phyloP scores from a whole-genome alignment of 1,140 invertebrate genomes.

The Coelopa frigida region DNA sequence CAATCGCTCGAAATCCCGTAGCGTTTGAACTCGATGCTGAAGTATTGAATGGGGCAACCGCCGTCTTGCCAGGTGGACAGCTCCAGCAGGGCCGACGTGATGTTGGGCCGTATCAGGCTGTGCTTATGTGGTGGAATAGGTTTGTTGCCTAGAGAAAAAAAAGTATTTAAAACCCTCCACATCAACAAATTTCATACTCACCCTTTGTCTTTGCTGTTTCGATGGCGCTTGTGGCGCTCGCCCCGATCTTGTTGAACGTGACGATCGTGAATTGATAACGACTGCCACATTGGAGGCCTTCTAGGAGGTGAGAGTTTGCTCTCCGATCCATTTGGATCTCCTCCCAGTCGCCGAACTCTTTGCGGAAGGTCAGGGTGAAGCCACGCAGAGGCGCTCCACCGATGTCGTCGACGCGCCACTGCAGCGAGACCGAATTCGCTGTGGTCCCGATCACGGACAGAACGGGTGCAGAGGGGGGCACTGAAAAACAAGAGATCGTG shows the following conservation, averaged over 20 bases:
- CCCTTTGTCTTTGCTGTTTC: conserved; percentile 55
- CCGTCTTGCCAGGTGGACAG: conserved; percentile 58
- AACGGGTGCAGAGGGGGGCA: conserved; percentile 58
- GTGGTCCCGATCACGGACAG: conserved; percentile 60
- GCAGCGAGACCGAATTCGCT: conserved; percentile 57
- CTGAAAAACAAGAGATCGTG: conserved; percentile 37
- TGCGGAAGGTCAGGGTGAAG: conserved; percentile 57
- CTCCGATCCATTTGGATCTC: conserved; percentile 56
- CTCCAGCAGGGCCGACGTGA: conserved; percentile 55
- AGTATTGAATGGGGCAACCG: conserved; percentile 58
- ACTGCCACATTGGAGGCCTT: conserved; percentile 60
- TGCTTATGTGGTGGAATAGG: conserved; percentile 47
- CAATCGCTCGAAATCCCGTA: conserved; percentile 46
- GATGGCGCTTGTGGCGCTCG: conserved; percentile 56
- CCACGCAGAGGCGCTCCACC: conserved; percentile 59
- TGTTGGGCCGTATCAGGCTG: conserved; percentile 52
- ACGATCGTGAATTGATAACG: conserved; percentile 63
- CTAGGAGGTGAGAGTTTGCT: conserved; percentile 54
- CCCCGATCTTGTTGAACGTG: conserved; percentile 64
- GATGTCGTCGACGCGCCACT: conserved; percentile 59
- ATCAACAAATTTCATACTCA: conserved; percentile 1
- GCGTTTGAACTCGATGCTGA: conserved; percentile 56
- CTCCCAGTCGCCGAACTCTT: conserved; percentile 54
- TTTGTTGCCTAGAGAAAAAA: conserved; percentile 45
- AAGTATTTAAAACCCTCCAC: not conserved